These are phyloP conservation scores for Irena cyanogastra DNA, from an alignment of 2,113 vertebrate genomes.

Conservation along the genomic window DNA sequence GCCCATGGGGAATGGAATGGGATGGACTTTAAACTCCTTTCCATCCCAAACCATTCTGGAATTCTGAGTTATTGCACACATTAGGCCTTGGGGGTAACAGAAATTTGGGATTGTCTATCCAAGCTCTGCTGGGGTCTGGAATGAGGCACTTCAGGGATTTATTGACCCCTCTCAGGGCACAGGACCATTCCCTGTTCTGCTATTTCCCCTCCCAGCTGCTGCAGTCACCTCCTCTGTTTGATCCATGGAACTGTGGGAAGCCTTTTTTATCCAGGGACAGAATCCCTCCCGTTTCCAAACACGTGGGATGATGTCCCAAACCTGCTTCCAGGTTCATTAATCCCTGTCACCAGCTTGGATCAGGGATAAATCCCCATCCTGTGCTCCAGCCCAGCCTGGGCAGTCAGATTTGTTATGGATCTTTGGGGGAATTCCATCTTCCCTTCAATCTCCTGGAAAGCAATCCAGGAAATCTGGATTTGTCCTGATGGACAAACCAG, in stretches of 20 bases:
- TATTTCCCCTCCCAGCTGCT: not conserved
- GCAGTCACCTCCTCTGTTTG: not conserved
- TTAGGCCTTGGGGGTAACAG: not conserved
- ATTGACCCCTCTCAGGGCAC: not conserved
- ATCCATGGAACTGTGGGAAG: not conserved
- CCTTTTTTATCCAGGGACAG: not conserved
- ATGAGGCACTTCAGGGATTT: not conserved
- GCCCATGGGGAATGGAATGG: not conserved
- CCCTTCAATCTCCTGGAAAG: not conserved
- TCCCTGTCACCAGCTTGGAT: not conserved
- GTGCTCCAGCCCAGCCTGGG: not conserved
- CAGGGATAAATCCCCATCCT: not conserved
- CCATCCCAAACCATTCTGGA: not conserved
- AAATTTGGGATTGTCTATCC: not conserved
- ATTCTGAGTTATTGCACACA: not conserved
- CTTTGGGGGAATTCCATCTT: not conserved
- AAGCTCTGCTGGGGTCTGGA: not conserved
- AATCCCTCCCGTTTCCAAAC: not conserved
- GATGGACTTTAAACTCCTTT: not conserved
- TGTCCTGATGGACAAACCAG: not conserved
- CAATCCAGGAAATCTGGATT: not conserved
- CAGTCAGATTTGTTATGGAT: not conserved
- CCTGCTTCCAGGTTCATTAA: not conserved
- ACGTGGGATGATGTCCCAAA: not conserved
- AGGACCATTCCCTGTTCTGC: not conserved